Conservation (phyloP, 1,140 invertebrate genomes). For the Scylla paramamosain region DNA sequence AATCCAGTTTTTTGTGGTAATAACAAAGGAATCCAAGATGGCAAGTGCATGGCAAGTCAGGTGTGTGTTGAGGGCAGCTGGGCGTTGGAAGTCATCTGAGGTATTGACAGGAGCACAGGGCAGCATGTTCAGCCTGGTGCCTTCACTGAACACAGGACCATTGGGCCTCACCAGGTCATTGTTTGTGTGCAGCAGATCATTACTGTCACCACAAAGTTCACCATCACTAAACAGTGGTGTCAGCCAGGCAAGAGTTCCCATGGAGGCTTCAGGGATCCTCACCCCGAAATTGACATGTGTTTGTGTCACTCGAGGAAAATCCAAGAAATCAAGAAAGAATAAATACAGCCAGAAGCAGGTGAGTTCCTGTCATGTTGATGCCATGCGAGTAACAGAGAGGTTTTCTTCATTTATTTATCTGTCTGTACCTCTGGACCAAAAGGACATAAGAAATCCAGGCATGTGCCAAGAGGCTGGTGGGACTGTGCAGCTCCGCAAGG, state of each 20-base stretch:
- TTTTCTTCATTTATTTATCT: background rate
- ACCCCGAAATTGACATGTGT: background rate
- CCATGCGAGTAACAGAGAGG: background rate
- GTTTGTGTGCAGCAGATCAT: background rate
- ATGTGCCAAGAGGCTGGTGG: no score
- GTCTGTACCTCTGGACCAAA: no score
- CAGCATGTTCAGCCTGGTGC: background rate
- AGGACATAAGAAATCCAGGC: no score
- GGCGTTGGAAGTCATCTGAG: background rate
- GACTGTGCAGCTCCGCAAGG: no score
- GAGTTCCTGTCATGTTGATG: background rate
- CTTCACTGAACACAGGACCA: background rate
- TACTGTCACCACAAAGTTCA: background rate
- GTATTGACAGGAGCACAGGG: background rate
- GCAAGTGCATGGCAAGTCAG: background rate
- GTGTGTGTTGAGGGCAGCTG: background rate
- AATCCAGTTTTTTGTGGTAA: background rate
- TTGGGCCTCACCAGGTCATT: background rate
- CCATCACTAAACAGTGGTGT: background rate
- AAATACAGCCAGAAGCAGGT: background rate
- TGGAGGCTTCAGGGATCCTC: background rate
- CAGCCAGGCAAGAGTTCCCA: background rate
- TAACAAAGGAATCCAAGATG: background rate
- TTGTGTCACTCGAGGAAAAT: background rate
- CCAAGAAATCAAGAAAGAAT: background rate